phyloP scores from a whole-genome alignment of 2,113 vertebrate genomes.

The Podarcis raffonei region DNA sequence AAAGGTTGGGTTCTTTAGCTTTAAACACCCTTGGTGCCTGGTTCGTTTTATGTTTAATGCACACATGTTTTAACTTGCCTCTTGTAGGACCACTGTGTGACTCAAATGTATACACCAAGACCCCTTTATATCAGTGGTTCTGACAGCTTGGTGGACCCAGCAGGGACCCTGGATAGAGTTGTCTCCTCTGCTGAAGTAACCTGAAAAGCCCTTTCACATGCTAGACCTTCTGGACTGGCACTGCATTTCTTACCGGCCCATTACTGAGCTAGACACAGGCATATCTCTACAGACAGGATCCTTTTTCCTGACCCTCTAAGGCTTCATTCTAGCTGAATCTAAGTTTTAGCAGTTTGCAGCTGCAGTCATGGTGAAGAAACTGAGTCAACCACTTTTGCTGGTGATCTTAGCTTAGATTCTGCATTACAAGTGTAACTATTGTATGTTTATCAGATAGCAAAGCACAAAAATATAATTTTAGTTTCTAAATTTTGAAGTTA shows the following conservation, averaged over 20 bases:
- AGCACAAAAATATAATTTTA: background rate
- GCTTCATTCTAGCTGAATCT: background rate
- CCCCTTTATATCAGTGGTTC: background rate
- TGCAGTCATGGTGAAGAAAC: too few relatives aligned
- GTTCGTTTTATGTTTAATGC: background rate
- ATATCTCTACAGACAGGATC: background rate
- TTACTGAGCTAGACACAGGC: background rate
- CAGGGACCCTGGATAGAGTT: background rate
- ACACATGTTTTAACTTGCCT: background rate
- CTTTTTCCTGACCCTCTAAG: background rate
- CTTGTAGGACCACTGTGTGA: background rate
- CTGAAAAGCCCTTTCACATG: background rate
- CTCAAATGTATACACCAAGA: background rate
- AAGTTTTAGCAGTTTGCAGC: background rate
- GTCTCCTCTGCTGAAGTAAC: background rate
- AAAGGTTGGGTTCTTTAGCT: background rate
- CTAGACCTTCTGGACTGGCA: background rate
- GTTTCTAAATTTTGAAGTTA: background rate
- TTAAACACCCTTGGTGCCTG: background rate
- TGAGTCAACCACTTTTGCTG: background rate
- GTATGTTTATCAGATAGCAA: background rate
- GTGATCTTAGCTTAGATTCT: constrained; percentile 44
- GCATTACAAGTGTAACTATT: constrained; percentile 8
- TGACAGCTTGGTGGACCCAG: background rate
- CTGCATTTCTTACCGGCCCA: background rate